phyloP scores from a whole-genome alignment of 2,797 vertebrate genomes.

The Thaleichthys pacificus region DNA sequence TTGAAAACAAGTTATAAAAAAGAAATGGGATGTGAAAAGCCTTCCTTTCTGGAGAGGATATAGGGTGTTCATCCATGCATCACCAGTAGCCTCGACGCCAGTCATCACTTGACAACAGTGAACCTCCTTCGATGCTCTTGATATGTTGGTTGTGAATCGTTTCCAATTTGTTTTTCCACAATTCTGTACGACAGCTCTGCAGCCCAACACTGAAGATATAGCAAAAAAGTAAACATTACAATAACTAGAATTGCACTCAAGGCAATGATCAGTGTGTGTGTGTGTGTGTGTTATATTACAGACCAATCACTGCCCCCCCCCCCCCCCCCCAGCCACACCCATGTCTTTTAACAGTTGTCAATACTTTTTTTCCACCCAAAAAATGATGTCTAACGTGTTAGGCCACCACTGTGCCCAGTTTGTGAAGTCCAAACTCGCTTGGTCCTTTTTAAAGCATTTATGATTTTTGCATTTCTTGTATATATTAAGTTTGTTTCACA shows the following conservation, averaged over 20 bases:
- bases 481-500: constrained; percentile 56
- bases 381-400: constrained; percentile 28
- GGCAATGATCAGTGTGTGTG: constrained; percentile 68
- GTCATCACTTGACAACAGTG: constrained; percentile 27
- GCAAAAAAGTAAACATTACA: constrained; percentile 64
- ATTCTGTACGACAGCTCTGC: constrained; percentile 56
- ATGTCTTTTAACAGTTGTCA: constrained; percentile 41
- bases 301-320: constrained; percentile 51
- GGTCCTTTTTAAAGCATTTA: constrained; percentile 34
- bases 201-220: constrained; percentile 76
- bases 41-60: too few relatives aligned
- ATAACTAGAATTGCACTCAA: constrained; percentile 69
- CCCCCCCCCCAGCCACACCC: constrained; percentile 29
- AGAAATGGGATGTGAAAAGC: constrained; percentile 4
- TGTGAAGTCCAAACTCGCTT: constrained; percentile 41
- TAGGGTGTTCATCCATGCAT: too few relatives aligned
- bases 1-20: not conserved
- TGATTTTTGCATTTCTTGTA: constrained; percentile 65
- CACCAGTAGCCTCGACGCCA: not conserved
- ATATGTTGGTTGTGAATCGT: constrained; percentile 62
- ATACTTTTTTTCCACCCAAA: constrained; percentile 46
- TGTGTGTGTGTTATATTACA: constrained; percentile 53
- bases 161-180: constrained; percentile 45
- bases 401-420: constrained; percentile 22
- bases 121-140: constrained; percentile 52